Evolutionary conservation across 2,888 invertebrate species (phyloP).

Genomic region (Patella depressa): DNA sequence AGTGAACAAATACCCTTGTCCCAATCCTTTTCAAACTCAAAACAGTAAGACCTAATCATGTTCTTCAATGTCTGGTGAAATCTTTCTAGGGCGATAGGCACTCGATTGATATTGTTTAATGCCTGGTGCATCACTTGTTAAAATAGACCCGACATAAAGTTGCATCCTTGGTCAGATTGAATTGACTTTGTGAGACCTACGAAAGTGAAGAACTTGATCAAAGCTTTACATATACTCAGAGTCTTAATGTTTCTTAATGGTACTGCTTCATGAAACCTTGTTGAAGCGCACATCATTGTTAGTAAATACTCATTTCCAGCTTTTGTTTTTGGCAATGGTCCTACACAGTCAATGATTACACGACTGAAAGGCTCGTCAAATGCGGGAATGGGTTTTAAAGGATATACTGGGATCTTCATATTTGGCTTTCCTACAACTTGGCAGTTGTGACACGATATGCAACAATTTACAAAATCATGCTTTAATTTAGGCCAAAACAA

Average conservation of each 20-base stretch:
- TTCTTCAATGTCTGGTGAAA: slow-evolving; percentile 38
- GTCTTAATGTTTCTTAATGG: slow-evolving; percentile 42
- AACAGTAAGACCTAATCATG: slow-evolving; percentile 35
- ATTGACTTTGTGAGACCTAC: slow-evolving; percentile 37
- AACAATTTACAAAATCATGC: too few species aligned
- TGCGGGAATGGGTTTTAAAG: too few species aligned
- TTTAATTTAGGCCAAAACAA: too few species aligned
- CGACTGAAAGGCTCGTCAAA: too few species aligned
- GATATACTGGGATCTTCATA: too few species aligned
- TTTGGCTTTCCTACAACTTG: too few species aligned
- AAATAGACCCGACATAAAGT: slow-evolving; percentile 40
- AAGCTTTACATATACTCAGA: neutral
- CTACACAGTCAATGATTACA: too few species aligned
- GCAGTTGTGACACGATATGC: too few species aligned
- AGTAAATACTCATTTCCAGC: too few species aligned
- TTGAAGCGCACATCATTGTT: too few species aligned
- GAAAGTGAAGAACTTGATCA: slow-evolving; percentile 35
- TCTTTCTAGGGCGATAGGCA: slow-evolving; percentile 31
- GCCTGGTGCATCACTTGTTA: slow-evolving; percentile 31
- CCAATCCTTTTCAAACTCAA: slow-evolving; percentile 33
- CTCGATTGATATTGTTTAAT: slow-evolving; percentile 13
- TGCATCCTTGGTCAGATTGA: slow-evolving; percentile 40
- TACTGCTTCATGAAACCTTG: slow-evolving; percentile 42
- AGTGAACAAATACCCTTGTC: slow-evolving; percentile 34
- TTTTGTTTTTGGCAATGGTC: too few species aligned